These are phyloP conservation scores for Hippopotamyrus pictus DNA, from an alignment of 2,797 vertebrate genomes.

Conservation along the genomic window DNA sequence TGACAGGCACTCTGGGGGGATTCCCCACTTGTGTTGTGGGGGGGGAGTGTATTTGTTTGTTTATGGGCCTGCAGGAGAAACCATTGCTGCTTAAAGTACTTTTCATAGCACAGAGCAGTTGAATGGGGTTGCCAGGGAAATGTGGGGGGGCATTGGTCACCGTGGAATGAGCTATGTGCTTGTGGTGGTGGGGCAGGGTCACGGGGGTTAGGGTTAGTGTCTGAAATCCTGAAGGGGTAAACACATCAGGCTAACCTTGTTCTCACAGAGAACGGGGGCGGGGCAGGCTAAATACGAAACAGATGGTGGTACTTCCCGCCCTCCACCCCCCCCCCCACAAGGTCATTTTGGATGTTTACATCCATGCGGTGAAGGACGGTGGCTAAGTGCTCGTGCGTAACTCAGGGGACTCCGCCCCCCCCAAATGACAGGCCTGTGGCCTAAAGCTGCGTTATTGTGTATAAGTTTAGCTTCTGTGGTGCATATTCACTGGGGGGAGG, in stretches of 20 bases:
- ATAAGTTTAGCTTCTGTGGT: background rate
- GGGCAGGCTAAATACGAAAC: background rate
- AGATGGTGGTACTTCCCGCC: background rate
- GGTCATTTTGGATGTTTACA: background rate
- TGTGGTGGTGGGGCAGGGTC: background rate
- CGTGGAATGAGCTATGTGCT: constrained; percentile 40
- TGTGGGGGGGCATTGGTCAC: constrained; percentile 22
- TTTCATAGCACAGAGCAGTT: background rate
- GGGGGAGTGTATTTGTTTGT: background rate
- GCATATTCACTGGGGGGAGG: background rate
- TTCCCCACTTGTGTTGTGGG: background rate
- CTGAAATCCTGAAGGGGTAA: background rate
- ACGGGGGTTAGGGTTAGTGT: background rate
- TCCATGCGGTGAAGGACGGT: background rate
- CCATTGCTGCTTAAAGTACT: constrained; percentile 35
- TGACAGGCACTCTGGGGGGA: background rate
- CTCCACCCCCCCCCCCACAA: background rate
- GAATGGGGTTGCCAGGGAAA: constrained; percentile 33
- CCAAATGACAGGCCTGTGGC: background rate
- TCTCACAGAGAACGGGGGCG: background rate
- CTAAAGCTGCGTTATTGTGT: background rate
- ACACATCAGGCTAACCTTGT: background rate
- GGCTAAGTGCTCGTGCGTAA: background rate
- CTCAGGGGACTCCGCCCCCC: background rate
- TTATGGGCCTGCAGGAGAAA: constrained; percentile 39